These are phyloP conservation scores for Drosophila meridiana DNA, from an alignment of 2,888 invertebrate genomes.

Conservation along the genomic window DNA sequence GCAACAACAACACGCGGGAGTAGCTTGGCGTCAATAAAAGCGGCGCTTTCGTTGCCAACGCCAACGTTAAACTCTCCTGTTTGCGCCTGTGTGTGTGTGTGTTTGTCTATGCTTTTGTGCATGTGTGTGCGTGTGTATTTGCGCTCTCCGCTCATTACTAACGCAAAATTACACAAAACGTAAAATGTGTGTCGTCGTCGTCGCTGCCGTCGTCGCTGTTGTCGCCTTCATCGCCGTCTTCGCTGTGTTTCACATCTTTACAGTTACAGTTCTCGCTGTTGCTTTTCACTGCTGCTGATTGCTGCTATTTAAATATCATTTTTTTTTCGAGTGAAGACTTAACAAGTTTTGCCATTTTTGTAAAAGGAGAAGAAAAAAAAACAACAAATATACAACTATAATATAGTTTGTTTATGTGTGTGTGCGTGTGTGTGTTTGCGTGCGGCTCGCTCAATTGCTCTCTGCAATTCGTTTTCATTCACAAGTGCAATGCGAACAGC, in stretches of 20 bases:
- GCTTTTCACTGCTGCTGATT: constrained; percentile 50
- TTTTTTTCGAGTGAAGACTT: constrained; percentile 25
- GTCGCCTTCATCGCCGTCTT: constrained; percentile 16
- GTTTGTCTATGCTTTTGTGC: constrained; percentile 11
- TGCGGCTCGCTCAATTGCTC: constrained; percentile 42
- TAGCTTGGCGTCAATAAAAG: constrained; percentile 52
- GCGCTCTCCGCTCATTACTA: constrained; percentile 53
- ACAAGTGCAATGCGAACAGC: constrained; percentile 46
- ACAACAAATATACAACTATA: not conserved
- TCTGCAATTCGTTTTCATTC: constrained; percentile 55
- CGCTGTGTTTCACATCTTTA: constrained; percentile 18
- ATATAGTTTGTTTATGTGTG: constrained; percentile 12
- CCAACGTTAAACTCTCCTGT: constrained; percentile 36
- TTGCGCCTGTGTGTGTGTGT: constrained; percentile 7
- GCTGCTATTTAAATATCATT: constrained; percentile 30
- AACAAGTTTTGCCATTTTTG: constrained; percentile 4
- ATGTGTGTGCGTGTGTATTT: constrained; percentile 26
- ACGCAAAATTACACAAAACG: constrained; percentile 64
- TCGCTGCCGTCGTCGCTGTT: constrained; percentile 10
- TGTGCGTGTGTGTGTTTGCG: constrained; percentile 5
- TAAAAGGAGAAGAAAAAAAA: constrained; percentile 3
- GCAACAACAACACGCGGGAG: constrained; percentile 18
- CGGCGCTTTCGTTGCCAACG: constrained; percentile 46
- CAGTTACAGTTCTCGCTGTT: constrained; percentile 46
- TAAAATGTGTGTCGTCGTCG: constrained; percentile 54